A percentile compares a stretch with the other conserved stretches of the same genome.
These are phyloP conservation scores for Chaetura pelagica DNA, from an alignment of 2,113 vertebrate genomes.

Conservation along the genomic window DNA sequence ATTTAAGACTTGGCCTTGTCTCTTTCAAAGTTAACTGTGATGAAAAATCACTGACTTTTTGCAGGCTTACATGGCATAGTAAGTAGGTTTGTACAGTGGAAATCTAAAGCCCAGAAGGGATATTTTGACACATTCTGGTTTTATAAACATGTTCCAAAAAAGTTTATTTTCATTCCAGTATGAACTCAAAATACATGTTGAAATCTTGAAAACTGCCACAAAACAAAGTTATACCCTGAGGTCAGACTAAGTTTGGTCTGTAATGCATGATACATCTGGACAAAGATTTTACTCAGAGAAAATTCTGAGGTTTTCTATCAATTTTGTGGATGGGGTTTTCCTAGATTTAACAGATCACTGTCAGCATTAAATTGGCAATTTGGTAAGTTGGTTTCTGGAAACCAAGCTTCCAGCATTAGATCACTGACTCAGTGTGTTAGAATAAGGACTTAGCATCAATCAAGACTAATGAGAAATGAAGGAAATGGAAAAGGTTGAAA, in stretches of 20 bases:
- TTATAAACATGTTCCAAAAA: background rate
- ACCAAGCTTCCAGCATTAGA: background rate
- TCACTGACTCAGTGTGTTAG: background rate
- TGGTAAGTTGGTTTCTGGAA: background rate
- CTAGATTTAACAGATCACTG: background rate
- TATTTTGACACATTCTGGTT: background rate
- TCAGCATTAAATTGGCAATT: background rate
- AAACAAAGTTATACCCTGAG: background rate
- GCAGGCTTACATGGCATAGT: background rate
- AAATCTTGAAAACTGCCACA: background rate
- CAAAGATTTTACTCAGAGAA: background rate
- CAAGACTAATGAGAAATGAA: background rate
- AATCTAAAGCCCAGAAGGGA: background rate
- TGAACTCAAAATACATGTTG: background rate
- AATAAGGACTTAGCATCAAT: background rate
- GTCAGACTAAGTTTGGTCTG: background rate
- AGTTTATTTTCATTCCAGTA: background rate
- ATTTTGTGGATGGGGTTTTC: background rate
- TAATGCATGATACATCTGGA: background rate
- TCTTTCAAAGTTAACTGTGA: background rate
- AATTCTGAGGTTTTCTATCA: background rate
- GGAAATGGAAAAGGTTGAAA: background rate
- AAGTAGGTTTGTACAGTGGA: background rate
- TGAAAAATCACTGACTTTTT: background rate
- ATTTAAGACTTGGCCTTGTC: background rate